phyloP scores from a whole-genome alignment of 2,797 vertebrate species.

The Gymnocypris eckloni region DNA sequence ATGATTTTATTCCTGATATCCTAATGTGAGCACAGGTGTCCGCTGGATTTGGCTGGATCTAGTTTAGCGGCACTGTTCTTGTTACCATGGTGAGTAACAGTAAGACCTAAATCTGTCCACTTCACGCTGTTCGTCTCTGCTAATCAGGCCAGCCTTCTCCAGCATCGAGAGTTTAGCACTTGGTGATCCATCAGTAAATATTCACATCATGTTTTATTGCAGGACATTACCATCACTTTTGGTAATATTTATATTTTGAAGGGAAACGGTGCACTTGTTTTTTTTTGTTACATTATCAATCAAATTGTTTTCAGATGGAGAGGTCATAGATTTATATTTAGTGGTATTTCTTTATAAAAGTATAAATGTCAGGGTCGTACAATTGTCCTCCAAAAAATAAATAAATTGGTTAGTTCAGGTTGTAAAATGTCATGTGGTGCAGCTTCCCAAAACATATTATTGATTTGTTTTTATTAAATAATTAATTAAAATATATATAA shows the following conservation, averaged over 20 bases:
- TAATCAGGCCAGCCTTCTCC: conserved; percentile 27
- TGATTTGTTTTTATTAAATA: too few relatives aligned
- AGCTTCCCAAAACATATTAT: too few relatives aligned
- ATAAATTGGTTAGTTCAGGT: too few relatives aligned
- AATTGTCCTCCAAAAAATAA: too few relatives aligned
- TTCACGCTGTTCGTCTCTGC: conserved; percentile 36
- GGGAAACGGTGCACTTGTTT: not conserved
- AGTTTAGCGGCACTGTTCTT: conserved; percentile 77
- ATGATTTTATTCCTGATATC: not conserved
- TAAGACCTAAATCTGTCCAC: conserved; percentile 47
- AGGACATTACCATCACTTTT: not conserved
- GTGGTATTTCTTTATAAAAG: not conserved
- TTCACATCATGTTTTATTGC: not conserved
- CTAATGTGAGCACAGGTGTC: conserved; percentile 65
- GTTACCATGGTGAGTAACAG: conserved; percentile 79
- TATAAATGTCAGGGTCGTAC: too few relatives aligned
- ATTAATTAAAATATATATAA: too few relatives aligned
- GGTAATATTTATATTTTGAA: not conserved
- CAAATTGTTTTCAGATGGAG: not conserved
- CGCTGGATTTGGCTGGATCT: conserved; percentile 75
- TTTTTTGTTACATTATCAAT: not conserved
- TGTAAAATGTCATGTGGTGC: too few relatives aligned
- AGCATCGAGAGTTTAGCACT: not conserved
- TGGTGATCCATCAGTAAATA: not conserved
- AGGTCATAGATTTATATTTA: not conserved